Conservation (phyloP, 2,113 vertebrate species). For the Elachura formosa region DNA sequence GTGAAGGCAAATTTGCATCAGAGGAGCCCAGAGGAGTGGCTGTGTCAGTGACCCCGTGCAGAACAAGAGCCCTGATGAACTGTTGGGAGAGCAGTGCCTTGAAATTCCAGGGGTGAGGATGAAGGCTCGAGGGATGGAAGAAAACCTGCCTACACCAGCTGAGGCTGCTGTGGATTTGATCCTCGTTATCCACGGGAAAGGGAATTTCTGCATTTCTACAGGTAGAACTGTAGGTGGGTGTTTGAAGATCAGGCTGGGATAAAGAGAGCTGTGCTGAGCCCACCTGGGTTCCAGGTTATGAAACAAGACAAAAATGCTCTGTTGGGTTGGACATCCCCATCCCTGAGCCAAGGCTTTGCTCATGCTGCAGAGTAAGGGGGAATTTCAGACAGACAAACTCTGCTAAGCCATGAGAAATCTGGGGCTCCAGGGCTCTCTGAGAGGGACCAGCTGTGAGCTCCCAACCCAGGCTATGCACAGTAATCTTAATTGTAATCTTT, state of each 20-base stretch:
- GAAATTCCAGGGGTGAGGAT: neutral
- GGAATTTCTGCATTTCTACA: neutral
- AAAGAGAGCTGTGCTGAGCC: neutral
- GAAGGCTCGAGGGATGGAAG: neutral
- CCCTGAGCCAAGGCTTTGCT: neutral
- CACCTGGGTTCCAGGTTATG: neutral
- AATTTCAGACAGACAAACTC: neutral
- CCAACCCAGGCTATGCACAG: neutral
- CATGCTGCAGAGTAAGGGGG: neutral
- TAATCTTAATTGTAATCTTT: neutral
- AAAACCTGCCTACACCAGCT: neutral
- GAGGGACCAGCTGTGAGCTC: neutral
- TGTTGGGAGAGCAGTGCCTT: neutral
- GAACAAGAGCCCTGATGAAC: neutral
- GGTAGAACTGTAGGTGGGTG: neutral
- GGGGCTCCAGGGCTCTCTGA: neutral
- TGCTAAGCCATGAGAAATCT: neutral
- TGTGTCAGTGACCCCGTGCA: accelerated
- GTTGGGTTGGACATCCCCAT: neutral
- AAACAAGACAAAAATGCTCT: neutral
- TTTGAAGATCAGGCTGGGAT: neutral
- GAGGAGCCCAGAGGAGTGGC: neutral
- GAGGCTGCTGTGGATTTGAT: neutral
- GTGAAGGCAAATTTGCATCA: neutral
- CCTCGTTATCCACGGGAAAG: neutral